Conservation (phyloP, 2,797 vertebrate genomes). For the Ciconia nigra region DNA sequence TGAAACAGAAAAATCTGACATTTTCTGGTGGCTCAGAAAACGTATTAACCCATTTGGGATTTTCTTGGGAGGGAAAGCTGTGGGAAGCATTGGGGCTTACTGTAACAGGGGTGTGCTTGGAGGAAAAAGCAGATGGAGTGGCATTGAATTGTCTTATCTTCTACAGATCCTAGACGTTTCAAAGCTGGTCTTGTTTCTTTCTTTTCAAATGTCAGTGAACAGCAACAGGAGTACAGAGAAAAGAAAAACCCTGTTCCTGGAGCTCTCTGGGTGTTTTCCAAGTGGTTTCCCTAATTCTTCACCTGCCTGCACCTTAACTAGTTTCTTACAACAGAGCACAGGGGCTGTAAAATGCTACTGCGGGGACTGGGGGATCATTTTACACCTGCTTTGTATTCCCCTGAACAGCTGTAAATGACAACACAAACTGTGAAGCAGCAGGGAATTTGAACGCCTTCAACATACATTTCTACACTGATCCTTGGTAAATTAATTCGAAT, state of each 20-base stretch:
- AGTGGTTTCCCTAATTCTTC: background rate
- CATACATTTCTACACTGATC: background rate
- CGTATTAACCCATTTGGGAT: background rate
- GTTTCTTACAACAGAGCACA: background rate
- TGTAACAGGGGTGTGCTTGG: background rate
- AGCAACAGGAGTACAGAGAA: accelerated
- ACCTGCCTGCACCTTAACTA: slow-evolving; percentile 1
- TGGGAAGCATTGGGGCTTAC: background rate
- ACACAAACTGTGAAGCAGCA: background rate
- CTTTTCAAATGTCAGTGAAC: background rate
- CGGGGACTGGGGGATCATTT: background rate
- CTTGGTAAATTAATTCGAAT: background rate
- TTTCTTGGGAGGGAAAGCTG: background rate
- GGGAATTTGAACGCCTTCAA: background rate
- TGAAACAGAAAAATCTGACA: background rate
- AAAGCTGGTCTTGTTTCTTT: background rate
- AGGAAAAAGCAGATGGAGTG: background rate
- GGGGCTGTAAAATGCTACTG: background rate
- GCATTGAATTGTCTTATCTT: background rate
- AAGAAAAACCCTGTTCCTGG: background rate
- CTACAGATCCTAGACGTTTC: background rate
- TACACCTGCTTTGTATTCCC: slow-evolving; percentile 12
- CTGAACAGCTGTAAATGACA: slow-evolving; percentile 27
- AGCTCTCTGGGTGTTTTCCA: background rate
- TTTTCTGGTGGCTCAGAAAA: background rate